Evolutionary conservation across 2,888 invertebrate genomes (phyloP).

Genomic region (Scelioninae gen. 1): DNA sequence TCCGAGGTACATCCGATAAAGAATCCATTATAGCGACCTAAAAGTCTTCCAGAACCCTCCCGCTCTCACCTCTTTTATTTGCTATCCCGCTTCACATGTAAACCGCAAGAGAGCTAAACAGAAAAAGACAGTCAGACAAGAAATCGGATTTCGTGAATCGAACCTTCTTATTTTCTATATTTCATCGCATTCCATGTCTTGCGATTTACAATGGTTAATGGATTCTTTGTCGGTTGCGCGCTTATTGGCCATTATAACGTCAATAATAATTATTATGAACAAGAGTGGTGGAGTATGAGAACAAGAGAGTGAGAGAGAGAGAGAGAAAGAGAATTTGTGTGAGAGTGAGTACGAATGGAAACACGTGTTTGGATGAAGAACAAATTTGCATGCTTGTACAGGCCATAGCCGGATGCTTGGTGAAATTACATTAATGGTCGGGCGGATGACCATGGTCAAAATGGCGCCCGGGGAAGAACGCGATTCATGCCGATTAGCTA

Average conservation of each 20-base stretch:
- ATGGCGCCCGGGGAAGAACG: conserved; percentile 50
- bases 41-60: conserved; percentile 56
- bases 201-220: conserved; percentile 68
- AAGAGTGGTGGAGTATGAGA: conserved; percentile 55
- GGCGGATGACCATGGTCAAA: conserved; percentile 52
- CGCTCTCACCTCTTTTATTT: conserved; percentile 42
- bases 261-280: conserved; percentile 65
- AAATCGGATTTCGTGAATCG: conserved; percentile 46
- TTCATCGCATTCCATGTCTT: conserved; percentile 69
- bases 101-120: conserved; percentile 64
- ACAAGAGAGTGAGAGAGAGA: neutral
- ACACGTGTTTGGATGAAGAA: conserved; percentile 46
- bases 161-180: conserved; percentile 33
- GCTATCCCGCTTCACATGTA: conserved; percentile 59
- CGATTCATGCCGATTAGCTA: conserved; percentile 22
- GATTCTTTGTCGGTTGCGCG: conserved; percentile 68
- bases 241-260: conserved; percentile 68
- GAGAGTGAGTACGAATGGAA: conserved; percentile 42
- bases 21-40: conserved; percentile 62
- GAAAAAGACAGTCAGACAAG: conserved; percentile 40
- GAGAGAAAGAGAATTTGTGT: conserved; percentile 13
- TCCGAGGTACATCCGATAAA: conserved; percentile 67
- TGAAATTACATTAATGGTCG: conserved; percentile 68
- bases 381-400: conserved; percentile 64
- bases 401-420: conserved; percentile 66